A percentile compares a stretch with the other conserved stretches of the same genome.
These are phyloP conservation scores for Trachops cirrhosus DNA, from an alignment of 2,797 vertebrate genomes.

Conservation along the genomic window DNA sequence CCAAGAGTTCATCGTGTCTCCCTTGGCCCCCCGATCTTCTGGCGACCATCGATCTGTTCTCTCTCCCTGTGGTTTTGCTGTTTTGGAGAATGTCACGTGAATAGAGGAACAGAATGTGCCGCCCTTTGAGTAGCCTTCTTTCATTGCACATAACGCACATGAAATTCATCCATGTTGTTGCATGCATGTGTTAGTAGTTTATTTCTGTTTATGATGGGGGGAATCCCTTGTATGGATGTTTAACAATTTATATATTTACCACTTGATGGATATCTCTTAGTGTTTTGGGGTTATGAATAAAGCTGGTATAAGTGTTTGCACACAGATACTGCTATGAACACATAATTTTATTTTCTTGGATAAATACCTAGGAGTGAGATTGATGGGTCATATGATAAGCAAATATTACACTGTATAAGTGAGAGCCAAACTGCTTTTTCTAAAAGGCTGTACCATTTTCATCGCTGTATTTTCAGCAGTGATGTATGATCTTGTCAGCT, in stretches of 20 bases:
- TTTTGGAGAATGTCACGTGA: background rate
- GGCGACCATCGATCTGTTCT: background rate
- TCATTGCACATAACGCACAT: background rate
- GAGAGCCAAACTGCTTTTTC: background rate
- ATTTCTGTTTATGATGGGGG: background rate
- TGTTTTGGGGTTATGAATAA: background rate
- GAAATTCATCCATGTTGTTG: background rate
- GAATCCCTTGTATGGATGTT: background rate
- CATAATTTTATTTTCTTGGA: background rate
- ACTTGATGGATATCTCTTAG: background rate
- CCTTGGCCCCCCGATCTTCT: background rate
- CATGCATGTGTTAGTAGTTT: background rate
- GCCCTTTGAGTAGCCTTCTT: background rate
- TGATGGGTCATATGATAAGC: background rate
- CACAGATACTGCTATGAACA: background rate
- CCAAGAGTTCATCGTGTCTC: background rate
- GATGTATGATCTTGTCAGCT: background rate
- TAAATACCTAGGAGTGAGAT: background rate
- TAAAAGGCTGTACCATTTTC: background rate
- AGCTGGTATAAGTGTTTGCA: background rate
- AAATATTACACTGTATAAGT: background rate
- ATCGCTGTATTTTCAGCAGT: background rate
- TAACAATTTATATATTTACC: background rate
- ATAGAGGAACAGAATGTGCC: fast-evolving
- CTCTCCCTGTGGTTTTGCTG: background rate